Evolutionary conservation across 2,113 vertebrate species (phyloP), one percentile per base, ranked within the genome.

Genomic region (Thermophis baileyi): DNA sequence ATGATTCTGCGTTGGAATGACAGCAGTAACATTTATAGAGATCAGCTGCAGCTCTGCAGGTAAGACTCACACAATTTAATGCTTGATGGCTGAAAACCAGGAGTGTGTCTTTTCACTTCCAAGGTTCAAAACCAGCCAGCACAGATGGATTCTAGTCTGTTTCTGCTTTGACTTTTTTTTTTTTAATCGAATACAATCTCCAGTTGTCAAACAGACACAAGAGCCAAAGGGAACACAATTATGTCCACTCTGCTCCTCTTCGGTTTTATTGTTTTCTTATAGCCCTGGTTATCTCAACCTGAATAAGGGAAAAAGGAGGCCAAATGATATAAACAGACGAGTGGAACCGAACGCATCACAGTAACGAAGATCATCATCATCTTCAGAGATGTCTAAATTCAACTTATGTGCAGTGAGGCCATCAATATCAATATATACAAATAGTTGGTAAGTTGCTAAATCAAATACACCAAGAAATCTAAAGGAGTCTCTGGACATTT

Each of bases 61-160:
- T 88, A 46, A 54, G 25, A 57, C 95, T 91, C 55, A 87, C 57
- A 30, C 55, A 91, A 93, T 27, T 81, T 8, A 40, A 4, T 9
- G 46, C 3, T 92, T 92, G 85, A 92, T 88, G 24, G 92, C 55
- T 90, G 46, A 90, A 90, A 51, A 44, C 47, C 30, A 88, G 86
- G 35, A 81, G 0, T 44, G 18, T 81, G 44, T 81, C 69, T 40
- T 81, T 81, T 81, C 69, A 81, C 69, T 54, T 81, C 35, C 2
- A 6, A 40, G 69, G 16, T 40, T 40, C 35, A 81, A 81, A 12
- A 46, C 12, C 91, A 81, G 87, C 0, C 0, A 47, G 4, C 50
- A 3, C 24, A 30, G n/a, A 81, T 20, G 47, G 63, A 40, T 53
- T 44, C 91, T 10, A 0, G 4, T 81, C 35, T 92, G 49, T 24